phyloP scores from a whole-genome alignment of 2,888 invertebrate genomes.

The Apamea epomidion region DNA sequence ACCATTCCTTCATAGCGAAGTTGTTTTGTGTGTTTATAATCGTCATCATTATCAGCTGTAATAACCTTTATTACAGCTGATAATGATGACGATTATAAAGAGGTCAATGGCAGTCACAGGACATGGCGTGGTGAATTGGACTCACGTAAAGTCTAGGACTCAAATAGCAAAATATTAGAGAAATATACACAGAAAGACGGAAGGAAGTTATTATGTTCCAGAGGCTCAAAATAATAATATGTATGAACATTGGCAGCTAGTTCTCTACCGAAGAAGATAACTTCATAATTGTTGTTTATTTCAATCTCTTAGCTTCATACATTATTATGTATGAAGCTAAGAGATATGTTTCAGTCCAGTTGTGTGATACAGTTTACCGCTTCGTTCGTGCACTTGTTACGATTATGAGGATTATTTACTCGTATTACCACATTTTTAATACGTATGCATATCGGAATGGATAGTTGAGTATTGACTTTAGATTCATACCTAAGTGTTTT shows the following conservation, averaged over 20 bases:
- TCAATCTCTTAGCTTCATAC: background rate
- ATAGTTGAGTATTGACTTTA: background rate
- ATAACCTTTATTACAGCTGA: background rate
- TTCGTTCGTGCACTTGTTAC: conserved; percentile 36
- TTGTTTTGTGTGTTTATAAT: too few species aligned
- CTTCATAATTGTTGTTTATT: background rate
- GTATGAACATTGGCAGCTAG: background rate
- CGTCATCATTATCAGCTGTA: too few species aligned
- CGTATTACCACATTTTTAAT: conserved; percentile 43
- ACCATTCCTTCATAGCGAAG: too few species aligned
- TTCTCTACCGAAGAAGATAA: background rate
- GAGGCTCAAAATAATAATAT: background rate
- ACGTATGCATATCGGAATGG: background rate
- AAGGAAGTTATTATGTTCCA: background rate
- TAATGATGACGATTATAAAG: background rate
- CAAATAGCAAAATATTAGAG: background rate
- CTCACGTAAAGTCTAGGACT: background rate
- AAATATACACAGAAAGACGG: background rate
- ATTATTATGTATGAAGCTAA: too few species aligned
- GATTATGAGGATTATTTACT: conserved; percentile 43
- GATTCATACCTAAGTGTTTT: background rate
- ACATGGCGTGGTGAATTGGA: background rate
- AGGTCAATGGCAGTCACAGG: too few species aligned
- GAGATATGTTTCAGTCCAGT: conserved; percentile 53
- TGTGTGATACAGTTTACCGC: conserved; percentile 48